A percentile compares a stretch with the other conserved stretches of the same genome.
Evolutionary conservation across 2,113 vertebrate genomes (phyloP).

Genomic region (Clarias magur): DNA sequence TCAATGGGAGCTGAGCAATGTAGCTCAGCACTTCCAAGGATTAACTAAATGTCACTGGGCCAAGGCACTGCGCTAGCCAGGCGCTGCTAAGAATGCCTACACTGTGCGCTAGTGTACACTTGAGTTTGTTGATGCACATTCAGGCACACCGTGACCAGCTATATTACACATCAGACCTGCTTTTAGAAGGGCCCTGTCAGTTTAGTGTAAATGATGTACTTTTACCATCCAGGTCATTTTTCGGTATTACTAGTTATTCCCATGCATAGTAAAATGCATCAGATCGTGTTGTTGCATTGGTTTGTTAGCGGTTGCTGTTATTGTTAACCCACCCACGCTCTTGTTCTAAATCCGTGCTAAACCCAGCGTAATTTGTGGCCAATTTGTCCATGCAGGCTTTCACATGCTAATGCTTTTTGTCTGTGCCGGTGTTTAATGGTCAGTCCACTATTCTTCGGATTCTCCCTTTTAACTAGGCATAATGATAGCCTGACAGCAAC

Average conservation of each 20-base stretch:
- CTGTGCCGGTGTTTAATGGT: conserved; percentile 29
- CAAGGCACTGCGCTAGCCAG: conserved; percentile 18
- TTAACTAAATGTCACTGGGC: conserved; percentile 38
- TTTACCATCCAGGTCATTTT: neutral
- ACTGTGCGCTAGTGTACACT: neutral
- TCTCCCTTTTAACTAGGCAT: conserved; percentile 33
- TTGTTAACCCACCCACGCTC: conserved; percentile 18
- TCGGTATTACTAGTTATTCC: neutral
- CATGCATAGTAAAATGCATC: neutral
- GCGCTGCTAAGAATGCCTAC: neutral
- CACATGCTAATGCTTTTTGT: conserved; percentile 46
- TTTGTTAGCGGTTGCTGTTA: conserved; percentile 25
- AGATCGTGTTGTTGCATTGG: neutral
- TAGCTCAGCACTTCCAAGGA: conserved; percentile 29
- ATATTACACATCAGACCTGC: neutral
- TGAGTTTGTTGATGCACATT: neutral
- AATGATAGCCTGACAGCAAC: conserved; percentile 40
- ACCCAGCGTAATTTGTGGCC: conserved; percentile 31
- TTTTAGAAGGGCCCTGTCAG: neutral
- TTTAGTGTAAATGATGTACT: neutral
- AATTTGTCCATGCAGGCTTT: conserved; percentile 46
- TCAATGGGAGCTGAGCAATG: conserved; percentile 24
- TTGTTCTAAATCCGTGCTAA: conserved; percentile 30
- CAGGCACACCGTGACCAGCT: conserved; percentile 15
- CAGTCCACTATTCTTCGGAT: conserved; percentile 25